phyloP scores from a whole-genome alignment of 2,797 vertebrate species.

The Sebastolobus alascanus region DNA sequence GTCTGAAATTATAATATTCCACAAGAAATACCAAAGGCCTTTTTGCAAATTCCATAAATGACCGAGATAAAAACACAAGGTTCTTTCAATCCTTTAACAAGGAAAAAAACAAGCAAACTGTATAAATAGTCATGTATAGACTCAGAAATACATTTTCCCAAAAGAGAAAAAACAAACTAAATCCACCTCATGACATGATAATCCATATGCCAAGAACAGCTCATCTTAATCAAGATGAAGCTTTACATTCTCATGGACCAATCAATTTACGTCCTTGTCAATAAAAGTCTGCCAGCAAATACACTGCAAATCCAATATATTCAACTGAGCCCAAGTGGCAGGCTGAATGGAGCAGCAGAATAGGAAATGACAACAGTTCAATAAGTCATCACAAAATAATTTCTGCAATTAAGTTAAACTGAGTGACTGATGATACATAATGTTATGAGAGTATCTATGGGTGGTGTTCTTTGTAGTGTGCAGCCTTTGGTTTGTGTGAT shows the following conservation, averaged over 20 bases:
- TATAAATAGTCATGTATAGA: background rate
- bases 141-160: background rate
- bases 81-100: background rate
- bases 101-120: background rate
- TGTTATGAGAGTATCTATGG: background rate
- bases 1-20: background rate
- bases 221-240: constrained; percentile 27
- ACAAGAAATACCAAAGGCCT: background rate
- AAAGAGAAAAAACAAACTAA: background rate
- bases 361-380: constrained; percentile 17
- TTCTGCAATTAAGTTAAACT: constrained; percentile 9
- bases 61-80: background rate
- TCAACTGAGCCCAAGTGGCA: background rate
- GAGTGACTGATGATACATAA: background rate
- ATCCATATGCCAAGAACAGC: constrained; percentile 22
- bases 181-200: background rate
- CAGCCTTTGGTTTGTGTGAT: background rate
- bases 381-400: constrained; percentile 14
- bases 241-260: constrained; percentile 21
- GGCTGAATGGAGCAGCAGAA: background rate
- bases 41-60: background rate
- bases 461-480: background rate
- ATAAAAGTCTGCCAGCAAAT: background rate
- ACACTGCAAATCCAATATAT: constrained; percentile 5
- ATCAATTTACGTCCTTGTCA: constrained; percentile 15